Percentiles rank a stretch among this genome's conserved stretches.
Conservation (phyloP, 2,888 invertebrate species). For the Dryomyza anilis region DNA sequence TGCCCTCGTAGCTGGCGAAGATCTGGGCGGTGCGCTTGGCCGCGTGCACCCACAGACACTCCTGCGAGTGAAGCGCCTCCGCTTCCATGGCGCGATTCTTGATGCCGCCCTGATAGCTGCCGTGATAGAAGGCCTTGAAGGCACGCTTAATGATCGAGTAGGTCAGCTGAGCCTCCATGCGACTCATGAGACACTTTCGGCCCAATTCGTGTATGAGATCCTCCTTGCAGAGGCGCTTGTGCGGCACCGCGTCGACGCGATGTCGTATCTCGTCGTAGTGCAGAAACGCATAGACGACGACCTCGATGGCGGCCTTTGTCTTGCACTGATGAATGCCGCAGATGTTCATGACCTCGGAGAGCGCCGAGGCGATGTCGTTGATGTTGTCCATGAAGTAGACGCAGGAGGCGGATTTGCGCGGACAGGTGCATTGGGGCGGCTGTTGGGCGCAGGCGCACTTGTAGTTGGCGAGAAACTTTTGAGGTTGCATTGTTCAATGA, state of each 20-base stretch:
- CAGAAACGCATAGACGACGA: conserved; percentile 48
- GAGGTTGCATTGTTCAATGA: conserved; percentile 17
- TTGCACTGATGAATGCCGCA: conserved; percentile 53
- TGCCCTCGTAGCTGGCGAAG: conserved; percentile 46
- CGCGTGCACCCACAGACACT: conserved; percentile 51
- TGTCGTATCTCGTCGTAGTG: conserved; percentile 51
- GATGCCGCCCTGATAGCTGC: conserved; percentile 41
- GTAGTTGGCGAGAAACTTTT: conserved; percentile 31
- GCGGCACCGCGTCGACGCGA: conserved; percentile 33
- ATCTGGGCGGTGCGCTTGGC: conserved; percentile 48
- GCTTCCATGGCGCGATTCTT: conserved; percentile 48
- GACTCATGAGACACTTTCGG: conserved; percentile 50
- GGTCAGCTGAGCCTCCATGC: conserved; percentile 50
- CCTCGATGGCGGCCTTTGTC: conserved; percentile 44
- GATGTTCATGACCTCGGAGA: conserved; percentile 36
- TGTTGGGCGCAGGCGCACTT: conserved; percentile 36
- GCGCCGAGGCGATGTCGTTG: conserved; percentile 27
- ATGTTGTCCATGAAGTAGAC: conserved; percentile 29
- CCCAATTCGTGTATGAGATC: conserved; percentile 50
- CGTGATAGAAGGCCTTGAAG: conserved; percentile 55
- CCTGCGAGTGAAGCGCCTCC: conserved; percentile 42
- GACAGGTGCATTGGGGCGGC: conserved; percentile 36
- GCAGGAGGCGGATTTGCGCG: conserved; percentile 15
- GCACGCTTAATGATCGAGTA: conserved; percentile 53
- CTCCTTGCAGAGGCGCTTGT: conserved; percentile 45